Conservation (phyloP, 1,140 invertebrate species). For the Campoletis sonorensis region DNA sequence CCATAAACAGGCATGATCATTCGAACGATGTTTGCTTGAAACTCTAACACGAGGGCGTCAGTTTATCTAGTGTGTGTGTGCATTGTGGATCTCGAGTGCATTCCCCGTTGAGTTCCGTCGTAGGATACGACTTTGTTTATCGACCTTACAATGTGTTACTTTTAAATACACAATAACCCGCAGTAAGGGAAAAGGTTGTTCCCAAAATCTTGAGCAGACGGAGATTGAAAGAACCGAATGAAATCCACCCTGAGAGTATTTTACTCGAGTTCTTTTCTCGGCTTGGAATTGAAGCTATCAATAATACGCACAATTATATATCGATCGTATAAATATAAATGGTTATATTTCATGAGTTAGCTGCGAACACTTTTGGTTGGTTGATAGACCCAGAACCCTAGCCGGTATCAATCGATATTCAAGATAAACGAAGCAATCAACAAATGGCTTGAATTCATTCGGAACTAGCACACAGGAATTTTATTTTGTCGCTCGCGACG, state of each 20-base stretch:
- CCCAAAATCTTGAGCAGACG: neutral
- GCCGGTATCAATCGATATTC: neutral
- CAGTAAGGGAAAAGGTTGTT: neutral
- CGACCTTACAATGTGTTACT: neutral
- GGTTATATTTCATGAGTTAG: neutral
- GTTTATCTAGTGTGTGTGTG: constrained; percentile 37
- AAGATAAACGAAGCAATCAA: constrained; percentile 38
- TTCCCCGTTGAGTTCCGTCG: neutral
- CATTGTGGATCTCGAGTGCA: constrained; percentile 30
- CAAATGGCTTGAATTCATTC: constrained; percentile 19
- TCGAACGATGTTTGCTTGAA: constrained; percentile 37
- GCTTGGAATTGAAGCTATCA: too few species aligned
- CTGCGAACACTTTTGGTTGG: neutral
- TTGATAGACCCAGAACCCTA: neutral
- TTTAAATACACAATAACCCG: neutral
- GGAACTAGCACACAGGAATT: neutral
- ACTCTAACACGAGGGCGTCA: constrained; percentile 40
- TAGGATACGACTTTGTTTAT: constrained; percentile 4
- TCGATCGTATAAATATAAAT: neutral
- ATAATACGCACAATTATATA: too few species aligned
- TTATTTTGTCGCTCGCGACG: neutral
- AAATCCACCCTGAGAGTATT: neutral
- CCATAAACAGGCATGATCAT: constrained; percentile 36
- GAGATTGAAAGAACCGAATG: neutral
- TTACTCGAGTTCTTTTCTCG: too few species aligned